Evolutionary conservation across 2,888 invertebrate species (phyloP), one percentile per base, ranked within the genome.

Genomic region (Andrena flavipes): DNA sequence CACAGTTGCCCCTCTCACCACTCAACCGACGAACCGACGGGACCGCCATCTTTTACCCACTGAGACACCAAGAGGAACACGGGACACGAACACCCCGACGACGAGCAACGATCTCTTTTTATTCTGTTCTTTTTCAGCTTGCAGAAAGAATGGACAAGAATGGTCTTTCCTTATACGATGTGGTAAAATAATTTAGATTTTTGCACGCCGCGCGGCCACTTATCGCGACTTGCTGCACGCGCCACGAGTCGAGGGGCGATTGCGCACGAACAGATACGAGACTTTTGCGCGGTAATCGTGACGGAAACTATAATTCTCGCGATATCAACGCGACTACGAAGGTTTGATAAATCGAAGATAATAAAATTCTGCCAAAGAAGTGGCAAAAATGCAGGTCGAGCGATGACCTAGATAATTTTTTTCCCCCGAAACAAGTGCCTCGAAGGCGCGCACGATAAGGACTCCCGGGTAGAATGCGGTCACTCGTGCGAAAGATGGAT

Each of bases 31-130:
- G 84, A 87, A 85, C 88, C 42, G 87, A 85, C 78, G 80, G 80
- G 84, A 74, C 88, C 90, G 92, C 92, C 92, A 92, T 92, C 92
- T 92, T 42, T 92, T 91, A 88, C 86, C 87, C 91, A 85, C 89
- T 83, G 86, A 88, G 78, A 87, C 76, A 81, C 82, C 80, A 75
- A 56, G 64, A 78, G 78, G 74, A 74, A 64, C 68, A 75, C 76
- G 81, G 81, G 56, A 83, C 80, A 86, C 84, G 74, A 80, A 79
- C 68, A 86, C 76, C 71, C 72, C 73, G 72, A 81, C 68, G 76
- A 80, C 30, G 51, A 79, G 51, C 74, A 75, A 79, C 82, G 76
- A 84, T 84, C 13, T 26, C 51, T 69, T 64, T 67, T 30, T 77
- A 63, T 68, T 54, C 4, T 16, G 42, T 16, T 67, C 49, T 42